A percentile compares a stretch with the other conserved stretches of the same genome.
These are phyloP conservation scores for Drosophila miranda DNA, from an alignment of 1,140 invertebrate species.

Conservation along the genomic window DNA sequence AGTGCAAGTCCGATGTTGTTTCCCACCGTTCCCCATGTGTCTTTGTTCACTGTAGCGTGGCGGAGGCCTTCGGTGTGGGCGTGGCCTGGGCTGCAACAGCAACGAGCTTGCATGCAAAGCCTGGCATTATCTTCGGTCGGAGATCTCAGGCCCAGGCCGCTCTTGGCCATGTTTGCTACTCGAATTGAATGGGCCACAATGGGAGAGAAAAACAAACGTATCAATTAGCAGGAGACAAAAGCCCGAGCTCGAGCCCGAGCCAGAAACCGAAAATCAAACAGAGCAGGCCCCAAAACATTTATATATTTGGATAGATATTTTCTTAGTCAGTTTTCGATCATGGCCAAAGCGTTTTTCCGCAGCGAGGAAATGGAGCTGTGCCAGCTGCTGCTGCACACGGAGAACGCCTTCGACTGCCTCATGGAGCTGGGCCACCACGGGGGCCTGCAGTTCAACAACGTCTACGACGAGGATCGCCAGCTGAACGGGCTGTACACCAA, in stretches of 20 bases:
- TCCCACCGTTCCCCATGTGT: conserved; percentile 37
- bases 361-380: conserved; percentile 74
- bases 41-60: conserved; percentile 51
- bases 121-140: conserved; percentile 53
- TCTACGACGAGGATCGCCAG: conserved; percentile 94
- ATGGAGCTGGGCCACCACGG: conserved; percentile 62
- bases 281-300: not conserved
- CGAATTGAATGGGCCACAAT: conserved; percentile 40
- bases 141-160: conserved; percentile 31
- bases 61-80: conserved; percentile 29
- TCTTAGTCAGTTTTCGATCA: conserved; percentile 1
- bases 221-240: conserved; percentile 55
- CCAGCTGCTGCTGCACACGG: conserved; percentile 63
- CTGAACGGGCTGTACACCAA: conserved; percentile 96
- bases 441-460: conserved; percentile 65
- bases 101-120: conserved; percentile 52
- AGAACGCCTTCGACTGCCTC: conserved; percentile 71
- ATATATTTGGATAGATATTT: not conserved
- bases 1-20: not conserved
- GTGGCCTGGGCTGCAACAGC: conserved; percentile 35
- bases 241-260: no score
- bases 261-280: no score
- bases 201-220: conserved; percentile 43
- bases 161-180: conserved; percentile 49
- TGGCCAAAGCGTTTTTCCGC: conserved; percentile 62